Evolutionary conservation across 2,113 vertebrate species (phyloP), one percentile per base, ranked within the genome.

Genomic region (Ammodytes marinus): DNA sequence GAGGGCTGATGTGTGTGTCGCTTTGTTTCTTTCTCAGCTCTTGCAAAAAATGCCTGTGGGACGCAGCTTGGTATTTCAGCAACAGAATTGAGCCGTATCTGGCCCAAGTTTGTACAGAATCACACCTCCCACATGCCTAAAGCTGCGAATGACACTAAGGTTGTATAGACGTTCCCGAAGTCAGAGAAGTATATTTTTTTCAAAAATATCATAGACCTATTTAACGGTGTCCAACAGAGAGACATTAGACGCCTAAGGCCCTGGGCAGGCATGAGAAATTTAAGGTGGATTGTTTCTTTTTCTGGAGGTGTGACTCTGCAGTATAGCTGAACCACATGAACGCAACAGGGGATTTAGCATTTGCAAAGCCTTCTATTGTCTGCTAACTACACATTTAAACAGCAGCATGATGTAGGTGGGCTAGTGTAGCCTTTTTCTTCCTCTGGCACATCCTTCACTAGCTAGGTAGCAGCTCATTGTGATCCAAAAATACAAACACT

Each of bases 401-500:
- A 74, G 78, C 67, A 43, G 84, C 69, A 82, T 70, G 67, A 71
- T 75, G 79, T 73, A 84, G 86, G 82, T 85, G 73, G 74, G 61
- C 69, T 69, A 45, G 74, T 37, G 87, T 50, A 73, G 71, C 66
- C 42, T 80, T 79, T 80, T 79, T 86, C 73, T 68, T 87, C 43
- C 61, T 78, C 73, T 74, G 69, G 79, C 83, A 84, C 82, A 82
- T 90, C 66, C 67, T 79, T 83, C 10, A 40, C 77, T 70, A 74
- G 77, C 77, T 70, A 74, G 77, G 74, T 80, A 84, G 75, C 83
- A 76, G 65, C 69, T 58, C 66, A 90, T 86, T 91, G 71, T 85
- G 74, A 82, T 86, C 79, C 87, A 83, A 86, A 92, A 91, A 90
- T 92, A 90, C 79, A 90, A 79, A 78, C 63, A 69, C 84, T 87